phyloP scores from a whole-genome alignment of 2,113 vertebrate genomes.

The Holacanthus passer region DNA sequence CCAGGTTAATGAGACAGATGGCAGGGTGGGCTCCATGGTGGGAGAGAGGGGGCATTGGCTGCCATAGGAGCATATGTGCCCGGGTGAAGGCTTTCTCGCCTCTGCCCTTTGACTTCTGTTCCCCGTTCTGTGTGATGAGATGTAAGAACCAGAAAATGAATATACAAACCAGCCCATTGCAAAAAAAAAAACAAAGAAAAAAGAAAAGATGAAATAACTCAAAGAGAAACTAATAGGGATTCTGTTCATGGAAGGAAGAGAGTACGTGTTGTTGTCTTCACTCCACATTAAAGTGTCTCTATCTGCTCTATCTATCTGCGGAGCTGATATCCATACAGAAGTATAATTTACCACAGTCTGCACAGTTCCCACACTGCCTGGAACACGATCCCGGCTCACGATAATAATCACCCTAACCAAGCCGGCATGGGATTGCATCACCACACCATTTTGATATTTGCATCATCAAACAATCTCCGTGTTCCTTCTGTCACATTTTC shows the following conservation, averaged over 20 bases:
- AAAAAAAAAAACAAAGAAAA: not conserved
- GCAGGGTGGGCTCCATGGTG: constrained; percentile 47
- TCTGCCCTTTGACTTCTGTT: constrained; percentile 25
- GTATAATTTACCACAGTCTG: constrained; percentile 52
- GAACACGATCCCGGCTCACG: constrained; percentile 14
- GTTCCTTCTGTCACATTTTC: constrained; percentile 3
- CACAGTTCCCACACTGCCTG: constrained; percentile 19
- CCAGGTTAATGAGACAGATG: constrained; percentile 74
- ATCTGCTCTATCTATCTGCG: constrained; percentile 46
- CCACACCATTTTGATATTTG: constrained; percentile 9
- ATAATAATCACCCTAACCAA: constrained; percentile 25
- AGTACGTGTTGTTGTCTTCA: constrained; percentile 9
- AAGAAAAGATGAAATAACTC: not conserved
- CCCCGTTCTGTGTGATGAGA: not conserved
- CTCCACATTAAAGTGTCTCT: constrained; percentile 36
- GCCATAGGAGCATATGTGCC: constrained; percentile 50
- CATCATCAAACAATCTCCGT: constrained; percentile 19
- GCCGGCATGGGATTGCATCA: not conserved
- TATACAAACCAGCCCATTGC: not conserved
- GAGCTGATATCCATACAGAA: constrained; percentile 35
- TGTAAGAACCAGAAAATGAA: not conserved
- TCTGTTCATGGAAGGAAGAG: constrained; percentile 37
- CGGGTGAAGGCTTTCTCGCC: constrained; percentile 17
- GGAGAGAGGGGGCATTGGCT: constrained; percentile 11
- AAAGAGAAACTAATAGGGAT: constrained; percentile 8